A percentile compares a stretch with the other conserved stretches of the same genome.
These are phyloP conservation scores for Drosophila infuscata DNA, from an alignment of 2,888 invertebrate species.

Conservation along the genomic window DNA sequence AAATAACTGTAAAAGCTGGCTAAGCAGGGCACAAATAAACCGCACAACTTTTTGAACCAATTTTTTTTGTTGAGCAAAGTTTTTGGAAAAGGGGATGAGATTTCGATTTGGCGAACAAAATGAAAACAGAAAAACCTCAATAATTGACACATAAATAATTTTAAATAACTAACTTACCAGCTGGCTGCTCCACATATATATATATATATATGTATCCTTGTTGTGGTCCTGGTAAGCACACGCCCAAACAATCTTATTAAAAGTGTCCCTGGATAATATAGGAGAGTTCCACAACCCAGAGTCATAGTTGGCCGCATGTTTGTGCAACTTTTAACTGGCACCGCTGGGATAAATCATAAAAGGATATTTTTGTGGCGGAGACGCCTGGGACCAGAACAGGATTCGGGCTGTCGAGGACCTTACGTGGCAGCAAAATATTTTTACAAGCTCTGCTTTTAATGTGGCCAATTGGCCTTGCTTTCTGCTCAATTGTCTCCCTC, in stretches of 20 bases:
- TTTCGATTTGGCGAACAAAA: conserved; percentile 47
- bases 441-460: conserved; percentile 59
- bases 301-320: conserved; percentile 59
- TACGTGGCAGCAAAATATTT: conserved; percentile 52
- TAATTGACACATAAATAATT: conserved; percentile 77
- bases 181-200: conserved; percentile 7
- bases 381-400: conserved; percentile 12
- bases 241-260: conserved; percentile 75
- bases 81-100: conserved; percentile 11
- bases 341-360: conserved; percentile 78
- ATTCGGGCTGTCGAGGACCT: conserved; percentile 33
- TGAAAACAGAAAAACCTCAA: conserved; percentile 42
- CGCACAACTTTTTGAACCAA: conserved; percentile 44
- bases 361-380: conserved; percentile 62
- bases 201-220: conserved; percentile 21
- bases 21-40: conserved; percentile 30
- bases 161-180: conserved; percentile 67
- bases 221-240: conserved; percentile 19
- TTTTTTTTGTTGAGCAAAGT: conserved; percentile 24
- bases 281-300: not conserved
- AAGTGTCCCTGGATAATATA: conserved; percentile 65
- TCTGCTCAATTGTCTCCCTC: conserved; percentile 9
- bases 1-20: conserved; percentile 45
- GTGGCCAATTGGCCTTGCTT: conserved; percentile 48
- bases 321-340: conserved; percentile 71